phyloP scores from a whole-genome alignment of 2,797 vertebrate genomes.

The Erpetoichthys calabaricus region DNA sequence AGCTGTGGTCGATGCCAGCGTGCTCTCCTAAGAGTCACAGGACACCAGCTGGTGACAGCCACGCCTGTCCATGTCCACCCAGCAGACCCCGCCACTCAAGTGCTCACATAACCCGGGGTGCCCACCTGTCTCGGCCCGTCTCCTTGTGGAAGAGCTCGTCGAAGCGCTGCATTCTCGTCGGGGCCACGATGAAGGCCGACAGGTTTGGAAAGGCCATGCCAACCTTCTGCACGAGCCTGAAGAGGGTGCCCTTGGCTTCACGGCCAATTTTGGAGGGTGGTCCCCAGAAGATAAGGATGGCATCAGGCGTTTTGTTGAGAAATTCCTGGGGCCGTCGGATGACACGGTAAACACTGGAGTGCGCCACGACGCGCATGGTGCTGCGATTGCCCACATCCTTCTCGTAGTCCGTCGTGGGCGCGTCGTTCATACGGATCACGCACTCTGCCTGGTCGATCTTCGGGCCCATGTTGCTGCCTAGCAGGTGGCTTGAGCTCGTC shows the following conservation, averaged over 20 bases:
- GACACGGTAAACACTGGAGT: constrained; percentile 86
- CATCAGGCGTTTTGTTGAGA: constrained; percentile 54
- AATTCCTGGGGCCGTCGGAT: constrained; percentile 72
- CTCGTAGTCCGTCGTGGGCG: constrained; percentile 69
- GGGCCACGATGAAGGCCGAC: constrained; percentile 64
- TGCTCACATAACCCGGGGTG: no score
- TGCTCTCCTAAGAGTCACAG: no score
- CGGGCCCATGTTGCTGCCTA: constrained; percentile 61
- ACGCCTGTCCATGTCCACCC: no score
- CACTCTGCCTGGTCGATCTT: constrained; percentile 73
- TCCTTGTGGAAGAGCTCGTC: constrained; percentile 79
- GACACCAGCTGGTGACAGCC: no score
- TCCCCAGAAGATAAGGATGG: constrained; percentile 84
- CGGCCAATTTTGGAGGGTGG: constrained; percentile 75
- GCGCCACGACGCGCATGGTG: constrained; percentile 78
- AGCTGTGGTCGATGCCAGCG: no score
- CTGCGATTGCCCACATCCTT: constrained; percentile 77
- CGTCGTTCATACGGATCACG: constrained; percentile 92
- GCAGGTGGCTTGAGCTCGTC: constrained; percentile 87
- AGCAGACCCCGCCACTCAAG: no score
- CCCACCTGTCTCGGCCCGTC: constrained; percentile 83
- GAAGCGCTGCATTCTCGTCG: constrained; percentile 76
- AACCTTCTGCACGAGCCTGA: constrained; percentile 75
- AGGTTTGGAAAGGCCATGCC: constrained; percentile 63
- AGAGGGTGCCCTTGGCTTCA: constrained; percentile 59